Base-by-base conservation (phyloP, 2,113 vertebrate genomes). In the Chloropsis cyanopogon region DNA sequence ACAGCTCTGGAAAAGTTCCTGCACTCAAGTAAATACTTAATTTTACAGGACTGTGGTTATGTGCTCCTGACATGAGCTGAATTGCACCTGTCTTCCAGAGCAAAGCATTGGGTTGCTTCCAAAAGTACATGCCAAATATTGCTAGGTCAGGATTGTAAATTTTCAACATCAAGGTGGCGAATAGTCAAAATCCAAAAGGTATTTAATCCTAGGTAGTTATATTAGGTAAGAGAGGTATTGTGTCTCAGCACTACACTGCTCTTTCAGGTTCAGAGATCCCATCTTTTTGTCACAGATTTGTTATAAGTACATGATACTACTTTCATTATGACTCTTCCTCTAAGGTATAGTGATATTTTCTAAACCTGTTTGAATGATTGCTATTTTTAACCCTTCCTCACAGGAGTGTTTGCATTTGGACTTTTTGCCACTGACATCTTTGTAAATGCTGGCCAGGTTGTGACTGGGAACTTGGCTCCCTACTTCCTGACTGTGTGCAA, bases 371-470 rank as follows among this genome's bases (percentile, higher is more conserved):
- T 64, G 72, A 93, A 35, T 91, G 89, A 93, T 70, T 11, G 23
- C 41, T 73, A 2, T 50, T 87, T 95, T 88, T 75, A 86, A 90
- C 93, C 71, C 96, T 90, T 76, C 28, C 47, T 97, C 77, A 15
- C 97, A 99, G 99, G 99, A 88, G 99, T 99, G 70, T 99, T 99
- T 97, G 99, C 99, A 0, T 99, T 99, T 90, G 99, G 99, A 86
- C 98, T 99, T 97, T 99, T 99, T 97, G 99, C 99, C 93, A 99
- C 99, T 15, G 99, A 99, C 97, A 99, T 99, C 98, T 99, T 99
- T 95, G 99, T 99, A 95, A 99, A 99, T 1, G 99, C 99, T 2
- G 99, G 99, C 86, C 99, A 99, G 97, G 99, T 99, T 84, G 99
- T 99, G 96, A 99, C 99, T 0, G 99, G 99, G 21, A 99, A 99